Percentiles rank a stretch among this genome's conserved stretches.
Evolutionary conservation across 2,888 invertebrate genomes (phyloP).

Genomic region (Rhodophaea formosa): DNA sequence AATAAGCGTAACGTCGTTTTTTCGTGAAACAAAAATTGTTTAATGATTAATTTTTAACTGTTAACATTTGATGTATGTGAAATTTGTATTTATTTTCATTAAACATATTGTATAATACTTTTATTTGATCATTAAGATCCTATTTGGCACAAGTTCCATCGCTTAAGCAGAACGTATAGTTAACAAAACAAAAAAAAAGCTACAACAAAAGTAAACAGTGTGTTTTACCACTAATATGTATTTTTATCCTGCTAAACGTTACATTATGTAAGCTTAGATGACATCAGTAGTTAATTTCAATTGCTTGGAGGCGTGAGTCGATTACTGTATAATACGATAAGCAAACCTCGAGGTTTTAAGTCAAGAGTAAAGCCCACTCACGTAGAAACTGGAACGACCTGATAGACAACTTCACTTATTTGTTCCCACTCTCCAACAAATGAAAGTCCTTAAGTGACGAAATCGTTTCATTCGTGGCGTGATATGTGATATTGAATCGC

Average conservation of each 20-base stretch:
- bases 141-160: too few relatives aligned
- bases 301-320: background rate
- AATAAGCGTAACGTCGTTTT: background rate
- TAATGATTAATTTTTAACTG: too few relatives aligned
- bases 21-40: background rate
- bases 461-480: conserved; percentile 8
- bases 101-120: too few relatives aligned
- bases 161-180: too few relatives aligned
- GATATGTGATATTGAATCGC: conserved; percentile 18
- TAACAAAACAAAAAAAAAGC: too few relatives aligned
- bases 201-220: too few relatives aligned
- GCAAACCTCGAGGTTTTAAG: conserved; percentile 8
- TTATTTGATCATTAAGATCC: too few relatives aligned
- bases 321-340: conserved; percentile 12
- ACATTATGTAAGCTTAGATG: background rate
- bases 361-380: conserved; percentile 35
- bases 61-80: background rate
- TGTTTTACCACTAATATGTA: too few relatives aligned
- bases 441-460: conserved; percentile 29
- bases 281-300: background rate
- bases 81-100: too few relatives aligned
- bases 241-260: background rate
- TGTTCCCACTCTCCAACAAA: conserved; percentile 32
- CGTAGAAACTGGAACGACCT: conserved; percentile 39
- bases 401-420: conserved; percentile 41